These are phyloP conservation scores for Baryphthengus martii DNA, from an alignment of 2,113 vertebrate species.

Conservation along the genomic window DNA sequence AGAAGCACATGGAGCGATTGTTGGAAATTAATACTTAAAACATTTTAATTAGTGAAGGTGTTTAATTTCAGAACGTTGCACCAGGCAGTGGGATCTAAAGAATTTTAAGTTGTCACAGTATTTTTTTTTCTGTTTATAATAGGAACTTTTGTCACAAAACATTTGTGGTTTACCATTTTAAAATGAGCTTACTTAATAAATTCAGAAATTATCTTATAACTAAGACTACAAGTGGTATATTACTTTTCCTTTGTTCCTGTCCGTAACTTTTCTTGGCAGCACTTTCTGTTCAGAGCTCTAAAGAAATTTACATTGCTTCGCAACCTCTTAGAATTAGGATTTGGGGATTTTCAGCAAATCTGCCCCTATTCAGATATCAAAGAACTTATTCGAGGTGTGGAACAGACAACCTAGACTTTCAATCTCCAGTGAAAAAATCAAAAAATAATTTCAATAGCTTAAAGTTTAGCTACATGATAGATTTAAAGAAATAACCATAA, in stretches of 20 bases:
- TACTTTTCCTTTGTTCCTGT: neutral
- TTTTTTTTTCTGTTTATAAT: neutral
- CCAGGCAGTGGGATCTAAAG: neutral
- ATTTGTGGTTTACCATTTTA: neutral
- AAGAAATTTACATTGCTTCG: neutral
- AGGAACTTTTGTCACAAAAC: neutral
- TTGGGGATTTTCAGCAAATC: neutral
- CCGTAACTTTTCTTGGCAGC: neutral
- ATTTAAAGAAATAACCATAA: neutral
- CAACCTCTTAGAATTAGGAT: neutral
- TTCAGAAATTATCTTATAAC: neutral
- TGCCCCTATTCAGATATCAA: neutral
- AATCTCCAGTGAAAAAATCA: neutral
- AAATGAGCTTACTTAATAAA: neutral
- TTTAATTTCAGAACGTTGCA: neutral
- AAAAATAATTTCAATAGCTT: neutral
- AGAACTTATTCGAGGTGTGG: neutral
- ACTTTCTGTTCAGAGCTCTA: neutral
- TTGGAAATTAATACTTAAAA: neutral
- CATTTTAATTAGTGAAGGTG: neutral
- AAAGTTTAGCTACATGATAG: neutral
- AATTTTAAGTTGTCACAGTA: neutral
- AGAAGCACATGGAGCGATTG: neutral
- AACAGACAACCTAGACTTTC: neutral
- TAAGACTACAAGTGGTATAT: neutral